Conservation (phyloP, 2,113 vertebrate species). For the Enhydra lutris region DNA sequence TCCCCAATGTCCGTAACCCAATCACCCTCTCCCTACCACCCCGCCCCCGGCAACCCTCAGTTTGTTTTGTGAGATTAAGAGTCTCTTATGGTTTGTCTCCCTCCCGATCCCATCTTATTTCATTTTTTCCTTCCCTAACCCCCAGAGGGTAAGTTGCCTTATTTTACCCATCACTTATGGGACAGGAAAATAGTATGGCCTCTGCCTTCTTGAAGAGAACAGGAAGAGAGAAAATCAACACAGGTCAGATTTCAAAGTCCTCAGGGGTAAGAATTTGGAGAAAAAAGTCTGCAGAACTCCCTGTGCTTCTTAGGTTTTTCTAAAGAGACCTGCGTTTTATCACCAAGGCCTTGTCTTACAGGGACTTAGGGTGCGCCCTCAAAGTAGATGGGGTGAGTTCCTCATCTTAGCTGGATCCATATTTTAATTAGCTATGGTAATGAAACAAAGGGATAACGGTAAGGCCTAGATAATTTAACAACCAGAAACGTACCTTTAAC, state of each 20-base stretch:
- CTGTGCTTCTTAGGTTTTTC: background rate
- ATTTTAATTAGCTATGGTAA: background rate
- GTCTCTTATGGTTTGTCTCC: no score
- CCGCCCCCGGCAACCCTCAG: no score
- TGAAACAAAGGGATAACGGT: background rate
- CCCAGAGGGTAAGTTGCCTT: background rate
- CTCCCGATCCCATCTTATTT: no score
- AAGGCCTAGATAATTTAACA: background rate
- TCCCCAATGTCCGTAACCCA: no score
- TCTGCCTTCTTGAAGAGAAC: conserved; percentile 46
- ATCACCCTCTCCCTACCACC: no score
- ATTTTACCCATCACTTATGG: background rate
- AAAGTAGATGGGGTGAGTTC: background rate
- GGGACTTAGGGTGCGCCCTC: background rate
- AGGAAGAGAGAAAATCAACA: conserved; percentile 11
- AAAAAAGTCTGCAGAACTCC: background rate
- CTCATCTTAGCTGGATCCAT: background rate
- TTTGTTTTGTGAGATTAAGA: no score
- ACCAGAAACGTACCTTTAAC: background rate
- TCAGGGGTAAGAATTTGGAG: background rate
- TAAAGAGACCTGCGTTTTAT: background rate
- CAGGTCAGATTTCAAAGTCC: background rate
- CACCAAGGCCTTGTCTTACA: background rate
- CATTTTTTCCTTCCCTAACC: no score
- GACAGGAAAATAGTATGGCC: background rate